Evolutionary conservation across 2,888 invertebrate species (phyloP).

Genomic region (Caenorhabditis virilis): DNA sequence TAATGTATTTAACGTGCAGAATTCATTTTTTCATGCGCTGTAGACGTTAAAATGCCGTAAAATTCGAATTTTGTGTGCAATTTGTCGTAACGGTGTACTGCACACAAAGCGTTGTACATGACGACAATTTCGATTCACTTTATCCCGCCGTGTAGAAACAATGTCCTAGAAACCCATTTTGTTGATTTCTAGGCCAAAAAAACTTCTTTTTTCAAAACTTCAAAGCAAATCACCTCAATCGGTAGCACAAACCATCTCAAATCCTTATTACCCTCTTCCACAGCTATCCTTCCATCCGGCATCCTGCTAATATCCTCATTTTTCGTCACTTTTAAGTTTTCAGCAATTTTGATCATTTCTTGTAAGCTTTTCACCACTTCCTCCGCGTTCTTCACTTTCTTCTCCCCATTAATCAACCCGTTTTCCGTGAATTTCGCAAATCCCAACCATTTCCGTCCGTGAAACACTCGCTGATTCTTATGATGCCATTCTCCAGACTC

Average conservation of each 20-base stretch:
- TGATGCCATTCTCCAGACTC: slow-evolving; percentile 90
- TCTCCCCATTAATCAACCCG: slow-evolving; percentile 9
- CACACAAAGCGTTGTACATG: too few species aligned
- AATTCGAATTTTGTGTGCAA: too few species aligned
- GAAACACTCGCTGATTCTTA: slow-evolving; percentile 78
- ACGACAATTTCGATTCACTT: too few species aligned
- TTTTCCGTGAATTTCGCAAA: slow-evolving; percentile 21
- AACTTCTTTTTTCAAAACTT: too few species aligned
- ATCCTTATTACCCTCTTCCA: slow-evolving; percentile 77
- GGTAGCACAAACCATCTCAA: slow-evolving; percentile 88
- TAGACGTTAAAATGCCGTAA: too few species aligned
- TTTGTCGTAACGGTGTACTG: too few species aligned
- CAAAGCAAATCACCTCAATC: too few species aligned
- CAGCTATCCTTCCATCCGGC: slow-evolving; percentile 79
- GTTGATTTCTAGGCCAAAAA: too few species aligned
- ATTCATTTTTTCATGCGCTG: too few species aligned
- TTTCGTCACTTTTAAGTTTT: slow-evolving; percentile 7
- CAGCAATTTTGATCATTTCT: slow-evolving; percentile 9
- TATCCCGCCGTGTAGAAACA: too few species aligned
- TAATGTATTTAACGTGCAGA: too few species aligned
- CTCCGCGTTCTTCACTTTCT: not conserved
- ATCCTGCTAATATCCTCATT: slow-evolving; percentile 66
- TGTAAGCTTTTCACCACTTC: not conserved
- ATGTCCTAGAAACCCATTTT: too few species aligned
- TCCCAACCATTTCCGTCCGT: slow-evolving; percentile 79